Conservation (phyloP, 2,888 invertebrate species). For the Tachystola acroxantha region DNA sequence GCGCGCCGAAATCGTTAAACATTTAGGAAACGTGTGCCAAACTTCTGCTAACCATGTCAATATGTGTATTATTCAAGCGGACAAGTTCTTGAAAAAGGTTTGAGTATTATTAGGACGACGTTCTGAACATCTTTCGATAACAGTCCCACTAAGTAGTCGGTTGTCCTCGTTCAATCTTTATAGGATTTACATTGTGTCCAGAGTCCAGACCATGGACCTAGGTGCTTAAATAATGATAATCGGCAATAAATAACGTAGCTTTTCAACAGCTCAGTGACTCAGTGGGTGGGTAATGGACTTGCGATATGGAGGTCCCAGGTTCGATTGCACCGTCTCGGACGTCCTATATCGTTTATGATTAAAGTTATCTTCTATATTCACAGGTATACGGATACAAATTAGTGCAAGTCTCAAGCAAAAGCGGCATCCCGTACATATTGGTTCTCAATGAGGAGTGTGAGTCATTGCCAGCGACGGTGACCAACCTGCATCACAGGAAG, state of each 20-base stretch:
- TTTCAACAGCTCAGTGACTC: too few species aligned
- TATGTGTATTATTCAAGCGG: slow-evolving; percentile 40
- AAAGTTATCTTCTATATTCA: too few species aligned
- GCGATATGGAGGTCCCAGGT: too few species aligned
- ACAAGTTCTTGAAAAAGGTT: slow-evolving; percentile 47
- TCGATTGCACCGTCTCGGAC: too few species aligned
- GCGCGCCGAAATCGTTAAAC: slow-evolving; percentile 50
- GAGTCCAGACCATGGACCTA: too few species aligned
- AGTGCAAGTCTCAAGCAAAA: slow-evolving; percentile 46
- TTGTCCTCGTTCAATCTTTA: too few species aligned
- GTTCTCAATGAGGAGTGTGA: slow-evolving; percentile 43
- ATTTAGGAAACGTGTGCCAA: slow-evolving; percentile 38
- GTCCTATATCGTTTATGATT: too few species aligned
- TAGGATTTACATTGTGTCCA: too few species aligned
- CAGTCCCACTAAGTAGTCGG: neutral
- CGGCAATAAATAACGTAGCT: too few species aligned
- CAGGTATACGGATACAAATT: slow-evolving; percentile 75
- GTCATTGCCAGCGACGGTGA: slow-evolving; percentile 30
- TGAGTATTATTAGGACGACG: slow-evolving; percentile 14
- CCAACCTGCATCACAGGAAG: slow-evolving; percentile 38
- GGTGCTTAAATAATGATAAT: too few species aligned
- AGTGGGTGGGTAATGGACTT: too few species aligned
- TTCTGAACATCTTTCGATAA: neutral
- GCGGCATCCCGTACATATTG: slow-evolving; percentile 46
- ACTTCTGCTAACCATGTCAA: slow-evolving; percentile 35